Evolutionary conservation across 2,797 vertebrate species (phyloP).

Genomic region (Coregonus sp.): DNA sequence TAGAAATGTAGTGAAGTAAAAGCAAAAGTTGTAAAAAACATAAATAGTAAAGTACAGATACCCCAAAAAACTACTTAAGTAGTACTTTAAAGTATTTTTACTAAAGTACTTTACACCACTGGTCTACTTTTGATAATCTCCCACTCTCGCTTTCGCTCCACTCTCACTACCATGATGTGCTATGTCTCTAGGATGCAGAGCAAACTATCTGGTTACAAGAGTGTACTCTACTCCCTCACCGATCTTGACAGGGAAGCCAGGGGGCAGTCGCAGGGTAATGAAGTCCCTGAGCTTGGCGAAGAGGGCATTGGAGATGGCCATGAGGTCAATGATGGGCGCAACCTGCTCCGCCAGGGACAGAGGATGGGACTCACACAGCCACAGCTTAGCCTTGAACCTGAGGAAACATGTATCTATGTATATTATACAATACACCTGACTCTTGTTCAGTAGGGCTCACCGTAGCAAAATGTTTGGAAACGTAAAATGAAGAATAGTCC

Average conservation of each 20-base stretch:
- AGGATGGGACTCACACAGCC: slow-evolving; percentile 95
- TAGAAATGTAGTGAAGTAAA: too few species aligned
- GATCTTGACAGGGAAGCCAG: slow-evolving; percentile 94
- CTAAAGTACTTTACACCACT: too few species aligned
- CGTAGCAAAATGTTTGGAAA: not conserved
- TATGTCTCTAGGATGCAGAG: not conserved
- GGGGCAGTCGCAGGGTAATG: slow-evolving; percentile 91
- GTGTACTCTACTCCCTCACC: slow-evolving; percentile 70
- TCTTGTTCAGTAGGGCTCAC: not conserved
- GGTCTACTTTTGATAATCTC: too few species aligned
- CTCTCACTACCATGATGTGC: not conserved
- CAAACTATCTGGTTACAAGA: too few species aligned
- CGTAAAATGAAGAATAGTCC: not conserved
- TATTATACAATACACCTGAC: not conserved
- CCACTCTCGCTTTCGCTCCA: too few species aligned
- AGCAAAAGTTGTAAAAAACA: too few species aligned
- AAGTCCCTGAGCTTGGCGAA: slow-evolving; percentile 97
- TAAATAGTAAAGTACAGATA: too few species aligned
- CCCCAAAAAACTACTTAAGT: too few species aligned
- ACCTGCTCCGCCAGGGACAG: slow-evolving; percentile 94
- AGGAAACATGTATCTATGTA: not conserved
- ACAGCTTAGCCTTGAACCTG: slow-evolving; percentile 97
- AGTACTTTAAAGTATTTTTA: too few species aligned
- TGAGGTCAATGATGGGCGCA: slow-evolving; percentile 95
- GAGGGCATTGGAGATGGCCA: slow-evolving; percentile 95